Percentiles rank a stretch among this genome's conserved stretches.
phyloP scores from a whole-genome alignment of 2,888 invertebrate genomes.

The Agrotis puta region DNA sequence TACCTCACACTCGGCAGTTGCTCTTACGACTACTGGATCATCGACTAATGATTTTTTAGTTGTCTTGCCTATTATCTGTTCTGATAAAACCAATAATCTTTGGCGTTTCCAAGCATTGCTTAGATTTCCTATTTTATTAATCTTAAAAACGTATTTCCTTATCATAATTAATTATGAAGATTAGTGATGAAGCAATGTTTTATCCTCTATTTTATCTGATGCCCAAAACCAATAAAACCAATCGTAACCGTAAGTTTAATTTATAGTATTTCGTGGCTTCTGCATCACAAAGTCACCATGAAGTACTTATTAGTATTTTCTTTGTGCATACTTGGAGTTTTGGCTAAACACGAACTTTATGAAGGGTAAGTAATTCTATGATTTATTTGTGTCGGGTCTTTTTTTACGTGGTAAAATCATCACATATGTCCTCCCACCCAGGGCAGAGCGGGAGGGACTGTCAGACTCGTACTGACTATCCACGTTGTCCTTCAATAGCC shows the following conservation, averaged over 20 bases:
- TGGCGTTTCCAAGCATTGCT: too few relatives aligned
- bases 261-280: constrained; percentile 9
- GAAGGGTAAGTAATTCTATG: constrained; percentile 75
- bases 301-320: constrained; percentile 68
- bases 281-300: constrained; percentile 61
- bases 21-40: neutral
- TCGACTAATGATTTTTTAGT: neutral
- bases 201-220: constrained; percentile 33
- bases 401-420: too few relatives aligned
- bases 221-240: constrained; percentile 33
- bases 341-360: constrained; percentile 80
- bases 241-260: neutral
- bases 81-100: too few relatives aligned
- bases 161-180: too few relatives aligned
- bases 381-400: neutral
- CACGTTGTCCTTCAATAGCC: too few relatives aligned
- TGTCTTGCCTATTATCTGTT: too few relatives aligned
- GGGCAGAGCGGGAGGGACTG: too few relatives aligned
- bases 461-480: too few relatives aligned
- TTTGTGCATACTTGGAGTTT: constrained; percentile 66
- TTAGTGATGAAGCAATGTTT: neutral
- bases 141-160: too few relatives aligned
- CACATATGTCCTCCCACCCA: too few relatives aligned
- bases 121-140: too few relatives aligned
- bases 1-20: neutral